Conservation (phyloP, 1,140 invertebrate genomes). For the Ceratitis capitata region DNA sequence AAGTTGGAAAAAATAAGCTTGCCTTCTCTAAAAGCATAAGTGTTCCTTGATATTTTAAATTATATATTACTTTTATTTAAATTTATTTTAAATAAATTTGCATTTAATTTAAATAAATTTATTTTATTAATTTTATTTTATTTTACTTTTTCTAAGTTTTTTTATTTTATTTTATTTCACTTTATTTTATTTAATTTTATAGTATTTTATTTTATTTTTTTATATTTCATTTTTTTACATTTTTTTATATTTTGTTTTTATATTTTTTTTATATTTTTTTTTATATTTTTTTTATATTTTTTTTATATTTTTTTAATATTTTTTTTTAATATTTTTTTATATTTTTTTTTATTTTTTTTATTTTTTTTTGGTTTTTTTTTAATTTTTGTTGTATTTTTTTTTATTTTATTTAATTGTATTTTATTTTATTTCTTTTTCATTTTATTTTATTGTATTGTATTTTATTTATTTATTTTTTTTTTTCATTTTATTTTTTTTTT, state of each 20-base stretch:
- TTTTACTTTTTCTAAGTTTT: too few species aligned
- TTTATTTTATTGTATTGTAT: not conserved
- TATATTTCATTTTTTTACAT: not conserved
- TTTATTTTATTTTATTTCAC: too few species aligned
- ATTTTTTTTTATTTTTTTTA: not conserved
- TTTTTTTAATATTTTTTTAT: not conserved
- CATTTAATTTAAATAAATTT: not conserved
- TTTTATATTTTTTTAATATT: conserved; percentile 4
- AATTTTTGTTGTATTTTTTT: too few species aligned
- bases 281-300: not conserved
- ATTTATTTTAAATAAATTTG: not conserved
- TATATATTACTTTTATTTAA: too few species aligned
- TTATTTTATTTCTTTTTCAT: not conserved
- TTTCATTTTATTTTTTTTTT: too few species aligned
- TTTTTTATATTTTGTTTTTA: not conserved
- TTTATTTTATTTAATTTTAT: too few species aligned
- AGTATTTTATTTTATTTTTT: too few species aligned
- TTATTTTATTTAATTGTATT: not conserved
- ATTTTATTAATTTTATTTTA: not conserved
- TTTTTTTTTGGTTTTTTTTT: not conserved
- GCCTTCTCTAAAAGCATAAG: too few species aligned
- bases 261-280: not conserved
- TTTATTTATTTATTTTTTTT: not conserved
- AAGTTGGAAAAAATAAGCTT: too few species aligned
- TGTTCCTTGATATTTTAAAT: not conserved